Conservation (phyloP, 1,140 invertebrate genomes). For the Heterodera schachtii region DNA sequence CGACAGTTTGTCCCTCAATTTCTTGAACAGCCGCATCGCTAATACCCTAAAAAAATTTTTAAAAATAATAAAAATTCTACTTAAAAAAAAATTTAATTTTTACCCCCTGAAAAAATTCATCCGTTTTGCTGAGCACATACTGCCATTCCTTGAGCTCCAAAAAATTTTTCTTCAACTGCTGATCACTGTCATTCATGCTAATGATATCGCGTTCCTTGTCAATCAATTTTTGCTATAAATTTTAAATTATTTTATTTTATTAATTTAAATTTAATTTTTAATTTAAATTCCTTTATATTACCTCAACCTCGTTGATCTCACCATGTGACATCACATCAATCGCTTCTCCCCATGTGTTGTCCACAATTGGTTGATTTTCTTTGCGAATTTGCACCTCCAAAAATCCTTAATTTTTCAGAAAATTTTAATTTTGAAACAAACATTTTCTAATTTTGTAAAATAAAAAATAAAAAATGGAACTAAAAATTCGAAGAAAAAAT, state of each 20-base stretch:
- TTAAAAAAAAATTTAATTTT: slow-evolving; percentile 13
- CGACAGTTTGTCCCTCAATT: slow-evolving; percentile 43
- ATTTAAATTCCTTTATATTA: neutral
- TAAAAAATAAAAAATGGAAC: no score
- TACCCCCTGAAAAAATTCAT: slow-evolving; percentile 64
- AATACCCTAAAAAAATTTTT: slow-evolving; percentile 51
- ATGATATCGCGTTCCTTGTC: slow-evolving; percentile 65
- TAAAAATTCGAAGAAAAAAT: neutral
- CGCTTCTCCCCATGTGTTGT: slow-evolving; percentile 53
- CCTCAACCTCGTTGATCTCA: slow-evolving; percentile 63
- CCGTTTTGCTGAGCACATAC: slow-evolving; percentile 64
- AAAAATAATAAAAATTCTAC: neutral
- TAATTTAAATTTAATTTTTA: neutral
- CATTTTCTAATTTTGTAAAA: slow-evolving; percentile 1
- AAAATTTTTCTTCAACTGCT: slow-evolving; percentile 61
- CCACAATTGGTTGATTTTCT: slow-evolving; percentile 59
- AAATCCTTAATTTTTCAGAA: slow-evolving; percentile 48
- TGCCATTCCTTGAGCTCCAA: slow-evolving; percentile 66
- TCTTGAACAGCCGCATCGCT: slow-evolving; percentile 60
- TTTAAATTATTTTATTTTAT: neutral
- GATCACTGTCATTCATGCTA: slow-evolving; percentile 64
- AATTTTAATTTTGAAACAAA: slow-evolving; percentile 1
- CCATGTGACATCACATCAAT: slow-evolving; percentile 53
- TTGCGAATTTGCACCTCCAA: slow-evolving; percentile 62
- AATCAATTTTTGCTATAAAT: slow-evolving; percentile 56